Evolutionary conservation across 1,140 invertebrate genomes (phyloP).

Genomic region (Schmidtea mediterranea): DNA sequence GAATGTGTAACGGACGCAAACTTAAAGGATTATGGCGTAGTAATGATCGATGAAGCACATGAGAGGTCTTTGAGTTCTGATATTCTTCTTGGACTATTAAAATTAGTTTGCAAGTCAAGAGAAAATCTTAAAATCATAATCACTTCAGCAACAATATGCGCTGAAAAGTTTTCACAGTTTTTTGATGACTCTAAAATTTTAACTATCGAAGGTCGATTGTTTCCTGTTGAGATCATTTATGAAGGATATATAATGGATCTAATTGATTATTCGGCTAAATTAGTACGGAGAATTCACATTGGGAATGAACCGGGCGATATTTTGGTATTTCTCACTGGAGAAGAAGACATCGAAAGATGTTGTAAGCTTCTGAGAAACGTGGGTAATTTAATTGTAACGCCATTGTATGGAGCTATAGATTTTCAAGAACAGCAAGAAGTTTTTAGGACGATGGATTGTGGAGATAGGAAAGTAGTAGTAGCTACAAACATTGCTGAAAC

Average conservation of each 20-base stretch:
- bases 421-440: constrained; percentile 23
- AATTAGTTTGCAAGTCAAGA: constrained; percentile 65
- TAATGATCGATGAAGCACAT: constrained; percentile 92
- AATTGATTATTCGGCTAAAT: constrained; percentile 87
- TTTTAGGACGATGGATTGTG: constrained; percentile 43
- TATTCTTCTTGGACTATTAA: constrained; percentile 73
- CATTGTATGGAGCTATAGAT: too few species aligned
- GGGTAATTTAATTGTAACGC: too few species aligned
- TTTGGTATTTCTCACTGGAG: constrained; percentile 97
- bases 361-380: too few species aligned
- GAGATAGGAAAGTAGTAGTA: constrained; percentile 21
- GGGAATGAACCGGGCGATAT: constrained; percentile 57
- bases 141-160: constrained; percentile 78
- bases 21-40: constrained; percentile 53
- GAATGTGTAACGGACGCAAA: constrained; percentile 49
- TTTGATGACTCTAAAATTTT: constrained; percentile 52
- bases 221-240: constrained; percentile 70
- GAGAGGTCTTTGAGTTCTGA: constrained; percentile 73
- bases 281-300: constrained; percentile 78
- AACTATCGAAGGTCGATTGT: constrained; percentile 76
- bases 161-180: constrained; percentile 29
- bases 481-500: not conserved
- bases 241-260: constrained; percentile 91
- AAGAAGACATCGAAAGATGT: constrained; percentile 55
- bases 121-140: constrained; percentile 51